Percentiles rank a stretch among this genome's conserved stretches.
phyloP scores from a whole-genome alignment of 2,888 invertebrate species.

The Ditula angustiorana region DNA sequence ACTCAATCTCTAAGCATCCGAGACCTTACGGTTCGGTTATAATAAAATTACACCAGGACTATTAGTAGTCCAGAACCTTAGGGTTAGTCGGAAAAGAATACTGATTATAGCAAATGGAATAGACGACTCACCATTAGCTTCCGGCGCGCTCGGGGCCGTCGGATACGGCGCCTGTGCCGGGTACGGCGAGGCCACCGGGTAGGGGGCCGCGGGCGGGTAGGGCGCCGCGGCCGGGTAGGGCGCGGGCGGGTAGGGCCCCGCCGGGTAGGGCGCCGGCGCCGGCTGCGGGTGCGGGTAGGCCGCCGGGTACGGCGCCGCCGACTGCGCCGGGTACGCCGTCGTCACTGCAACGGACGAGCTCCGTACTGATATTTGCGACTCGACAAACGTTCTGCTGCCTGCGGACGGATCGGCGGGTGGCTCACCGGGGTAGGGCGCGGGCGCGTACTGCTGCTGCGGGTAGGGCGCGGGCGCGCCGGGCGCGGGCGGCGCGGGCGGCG shows the following conservation, averaged over 20 bases:
- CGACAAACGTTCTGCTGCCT: neutral
- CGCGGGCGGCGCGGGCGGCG: slow-evolving; percentile 37
- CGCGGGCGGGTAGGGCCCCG: slow-evolving; percentile 51
- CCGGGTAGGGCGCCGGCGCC: slow-evolving; percentile 50
- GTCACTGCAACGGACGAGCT: slow-evolving; percentile 39
- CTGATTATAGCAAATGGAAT: too few species aligned
- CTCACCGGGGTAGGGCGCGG: slow-evolving; percentile 49
- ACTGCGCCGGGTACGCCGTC: slow-evolving; percentile 42
- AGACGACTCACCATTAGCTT: slow-evolving; percentile 57
- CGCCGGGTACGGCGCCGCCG: slow-evolving; percentile 44
- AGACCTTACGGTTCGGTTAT: too few species aligned
- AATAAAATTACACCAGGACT: too few species aligned
- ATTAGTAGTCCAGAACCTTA: too few species aligned
- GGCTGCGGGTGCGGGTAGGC: slow-evolving; percentile 47
- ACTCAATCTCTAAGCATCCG: too few species aligned
- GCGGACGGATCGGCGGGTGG: too few species aligned
- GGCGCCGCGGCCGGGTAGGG: slow-evolving; percentile 26
- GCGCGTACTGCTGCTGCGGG: slow-evolving; percentile 69
- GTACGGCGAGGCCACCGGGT: slow-evolving; percentile 39
- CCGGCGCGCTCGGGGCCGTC: slow-evolving; percentile 62
- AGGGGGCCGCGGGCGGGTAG: slow-evolving; percentile 44
- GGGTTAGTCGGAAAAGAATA: too few species aligned
- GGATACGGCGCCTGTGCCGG: slow-evolving; percentile 45
- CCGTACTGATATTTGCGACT: neutral
- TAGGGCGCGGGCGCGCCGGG: slow-evolving; percentile 54